These are phyloP conservation scores for Copsychus sechellarum DNA, from an alignment of 2,113 vertebrate species.

Conservation along the genomic window DNA sequence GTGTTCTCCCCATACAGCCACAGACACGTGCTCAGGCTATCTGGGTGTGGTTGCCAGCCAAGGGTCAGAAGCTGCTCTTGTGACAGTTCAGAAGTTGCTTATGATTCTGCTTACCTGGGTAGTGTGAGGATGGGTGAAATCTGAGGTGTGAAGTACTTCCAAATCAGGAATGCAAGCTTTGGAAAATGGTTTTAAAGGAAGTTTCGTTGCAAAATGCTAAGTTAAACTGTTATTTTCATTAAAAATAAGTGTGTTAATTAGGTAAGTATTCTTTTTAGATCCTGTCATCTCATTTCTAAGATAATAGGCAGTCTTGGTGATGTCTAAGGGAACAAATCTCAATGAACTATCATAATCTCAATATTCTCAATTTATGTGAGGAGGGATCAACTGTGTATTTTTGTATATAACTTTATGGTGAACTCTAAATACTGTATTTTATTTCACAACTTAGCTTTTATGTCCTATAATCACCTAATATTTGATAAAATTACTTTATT, in stretches of 20 bases:
- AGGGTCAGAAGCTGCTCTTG: not conserved
- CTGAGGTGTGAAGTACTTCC: not conserved
- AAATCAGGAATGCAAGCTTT: not conserved
- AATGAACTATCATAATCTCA: not conserved
- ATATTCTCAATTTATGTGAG: not conserved
- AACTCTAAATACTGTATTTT: not conserved
- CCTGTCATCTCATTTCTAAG: not conserved
- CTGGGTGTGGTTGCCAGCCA: rapidly evolving
- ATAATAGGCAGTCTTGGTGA: not conserved
- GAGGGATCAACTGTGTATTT: not conserved
- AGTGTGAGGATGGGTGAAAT: not conserved
- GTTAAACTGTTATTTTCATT: not conserved
- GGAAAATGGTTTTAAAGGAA: not conserved
- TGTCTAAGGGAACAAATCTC: not conserved
- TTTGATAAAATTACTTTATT: not conserved
- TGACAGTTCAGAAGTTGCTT: not conserved
- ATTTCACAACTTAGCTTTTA: not conserved
- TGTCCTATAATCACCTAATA: not conserved
- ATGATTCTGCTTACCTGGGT: not conserved
- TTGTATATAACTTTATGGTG: not conserved
- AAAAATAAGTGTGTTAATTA: not conserved
- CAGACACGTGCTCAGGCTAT: rapidly evolving
- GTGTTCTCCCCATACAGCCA: rapidly evolving
- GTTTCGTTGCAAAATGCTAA: not conserved
- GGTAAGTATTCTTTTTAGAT: not conserved